Percentiles rank a stretch among this genome's conserved stretches.
phyloP scores from a whole-genome alignment of 2,113 vertebrate species.

The Pseudois nayaur region DNA sequence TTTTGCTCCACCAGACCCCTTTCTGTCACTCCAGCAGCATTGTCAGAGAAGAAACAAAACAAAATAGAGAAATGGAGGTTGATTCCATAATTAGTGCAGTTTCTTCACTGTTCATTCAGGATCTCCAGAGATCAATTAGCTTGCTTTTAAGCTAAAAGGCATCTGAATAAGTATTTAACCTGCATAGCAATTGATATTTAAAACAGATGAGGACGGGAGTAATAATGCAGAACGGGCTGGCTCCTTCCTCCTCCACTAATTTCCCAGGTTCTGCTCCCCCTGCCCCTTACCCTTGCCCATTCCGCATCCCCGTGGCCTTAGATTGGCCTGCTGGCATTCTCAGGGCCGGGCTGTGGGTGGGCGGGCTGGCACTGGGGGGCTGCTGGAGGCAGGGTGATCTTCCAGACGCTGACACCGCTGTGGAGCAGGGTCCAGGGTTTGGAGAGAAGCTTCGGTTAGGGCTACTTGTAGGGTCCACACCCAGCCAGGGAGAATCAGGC shows the following conservation, averaged over 20 bases:
- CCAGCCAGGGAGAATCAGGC: background rate
- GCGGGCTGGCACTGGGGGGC: background rate
- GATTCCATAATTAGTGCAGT: conserved; percentile 84
- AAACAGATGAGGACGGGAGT: conserved; percentile 64
- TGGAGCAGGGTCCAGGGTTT: background rate
- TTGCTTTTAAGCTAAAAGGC: conserved; percentile 83
- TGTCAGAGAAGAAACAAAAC: conserved; percentile 57
- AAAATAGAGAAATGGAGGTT: conserved; percentile 71
- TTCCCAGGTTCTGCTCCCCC: background rate
- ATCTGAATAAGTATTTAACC: conserved; percentile 83
- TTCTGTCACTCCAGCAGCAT: conserved; percentile 26
- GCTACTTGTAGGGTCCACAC: background rate
- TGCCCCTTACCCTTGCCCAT: background rate
- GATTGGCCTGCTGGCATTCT: background rate
- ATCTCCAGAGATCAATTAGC: conserved; percentile 90
- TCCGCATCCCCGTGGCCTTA: background rate
- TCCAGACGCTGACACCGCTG: background rate
- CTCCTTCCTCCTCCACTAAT: background rate
- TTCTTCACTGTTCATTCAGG: conserved; percentile 80
- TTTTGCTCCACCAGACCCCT: background rate
- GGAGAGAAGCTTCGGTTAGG: background rate
- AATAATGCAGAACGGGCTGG: background rate
- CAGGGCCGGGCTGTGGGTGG: background rate
- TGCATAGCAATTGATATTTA: conserved; percentile 84
- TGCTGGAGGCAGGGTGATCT: background rate